These are phyloP conservation scores for Homarus americanus DNA, from an alignment of 1,140 invertebrate genomes.

Conservation along the genomic window DNA sequence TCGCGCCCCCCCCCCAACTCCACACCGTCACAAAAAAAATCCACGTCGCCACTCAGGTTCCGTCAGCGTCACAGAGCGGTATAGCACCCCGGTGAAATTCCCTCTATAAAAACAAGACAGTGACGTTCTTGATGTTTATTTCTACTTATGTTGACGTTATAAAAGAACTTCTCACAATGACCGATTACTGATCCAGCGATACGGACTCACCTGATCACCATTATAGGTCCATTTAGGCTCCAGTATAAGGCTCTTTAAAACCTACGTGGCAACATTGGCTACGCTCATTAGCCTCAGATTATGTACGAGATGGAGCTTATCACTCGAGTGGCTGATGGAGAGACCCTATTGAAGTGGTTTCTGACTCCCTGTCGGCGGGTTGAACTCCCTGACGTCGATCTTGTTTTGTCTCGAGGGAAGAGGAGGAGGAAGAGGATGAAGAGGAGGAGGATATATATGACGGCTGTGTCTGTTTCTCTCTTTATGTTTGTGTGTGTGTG, in stretches of 20 bases:
- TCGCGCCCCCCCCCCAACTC: background rate
- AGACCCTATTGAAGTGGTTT: slow-evolving; percentile 10
- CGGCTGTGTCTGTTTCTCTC: background rate
- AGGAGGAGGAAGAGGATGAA: background rate
- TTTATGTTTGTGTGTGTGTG: no score
- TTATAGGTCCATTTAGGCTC: background rate
- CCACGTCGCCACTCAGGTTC: background rate
- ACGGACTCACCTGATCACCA: background rate
- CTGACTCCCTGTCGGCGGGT: slow-evolving; percentile 12
- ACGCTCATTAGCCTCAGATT: slow-evolving; percentile 14
- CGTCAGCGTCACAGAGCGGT: background rate
- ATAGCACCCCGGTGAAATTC: background rate
- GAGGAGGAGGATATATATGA: background rate
- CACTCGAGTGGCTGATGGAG: background rate
- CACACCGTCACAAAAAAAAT: background rate
- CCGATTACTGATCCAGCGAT: background rate
- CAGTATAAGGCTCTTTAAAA: background rate
- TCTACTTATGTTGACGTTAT: background rate
- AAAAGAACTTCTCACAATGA: background rate
- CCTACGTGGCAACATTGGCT: slow-evolving; percentile 6
- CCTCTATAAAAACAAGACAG: background rate
- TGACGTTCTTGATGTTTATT: background rate
- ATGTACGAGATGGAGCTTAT: slow-evolving; percentile 2
- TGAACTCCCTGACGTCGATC: background rate
- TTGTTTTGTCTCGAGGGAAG: background rate